Evolutionary conservation across 2,113 vertebrate species (phyloP).

Genomic region (Campylomormyrus tamandua): DNA sequence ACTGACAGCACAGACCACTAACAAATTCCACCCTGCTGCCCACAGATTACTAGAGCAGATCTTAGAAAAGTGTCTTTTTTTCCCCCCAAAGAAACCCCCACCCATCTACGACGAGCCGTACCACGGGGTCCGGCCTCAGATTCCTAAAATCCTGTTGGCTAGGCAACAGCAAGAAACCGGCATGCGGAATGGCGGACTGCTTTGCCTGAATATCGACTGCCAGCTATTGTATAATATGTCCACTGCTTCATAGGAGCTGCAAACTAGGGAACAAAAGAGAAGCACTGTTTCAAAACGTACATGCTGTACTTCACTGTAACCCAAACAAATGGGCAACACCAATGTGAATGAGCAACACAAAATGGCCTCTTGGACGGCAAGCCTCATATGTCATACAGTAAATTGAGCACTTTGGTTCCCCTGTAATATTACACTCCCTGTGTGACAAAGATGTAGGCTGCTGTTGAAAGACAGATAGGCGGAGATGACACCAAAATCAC

Average conservation of each 20-base stretch:
- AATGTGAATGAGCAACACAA: not conserved
- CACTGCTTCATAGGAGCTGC: not conserved
- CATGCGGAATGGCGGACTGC: not conserved
- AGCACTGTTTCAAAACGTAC: not conserved
- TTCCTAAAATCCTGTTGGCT: not conserved
- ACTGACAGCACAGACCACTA: not conserved
- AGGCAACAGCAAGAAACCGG: not conserved
- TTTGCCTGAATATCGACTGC: not conserved
- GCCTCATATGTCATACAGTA: slow-evolving; percentile 12
- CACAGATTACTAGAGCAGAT: not conserved
- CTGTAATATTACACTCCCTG: not conserved
- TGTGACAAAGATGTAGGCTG: slow-evolving; percentile 19
- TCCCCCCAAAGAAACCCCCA: not conserved
- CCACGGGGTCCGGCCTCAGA: not conserved
- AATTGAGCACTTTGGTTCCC: not conserved
- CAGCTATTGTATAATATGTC: not conserved
- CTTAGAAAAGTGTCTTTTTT: not conserved
- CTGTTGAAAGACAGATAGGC: not conserved
- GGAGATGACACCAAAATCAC: not conserved
- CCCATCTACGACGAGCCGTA: not conserved
- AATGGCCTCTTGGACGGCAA: not conserved
- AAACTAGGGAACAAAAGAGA: not conserved
- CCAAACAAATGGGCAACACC: not conserved
- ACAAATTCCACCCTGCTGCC: not conserved
- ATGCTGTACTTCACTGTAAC: not conserved